These are phyloP conservation scores for Rhagium mordax DNA, from an alignment of 2,888 invertebrate species.

Conservation along the genomic window DNA sequence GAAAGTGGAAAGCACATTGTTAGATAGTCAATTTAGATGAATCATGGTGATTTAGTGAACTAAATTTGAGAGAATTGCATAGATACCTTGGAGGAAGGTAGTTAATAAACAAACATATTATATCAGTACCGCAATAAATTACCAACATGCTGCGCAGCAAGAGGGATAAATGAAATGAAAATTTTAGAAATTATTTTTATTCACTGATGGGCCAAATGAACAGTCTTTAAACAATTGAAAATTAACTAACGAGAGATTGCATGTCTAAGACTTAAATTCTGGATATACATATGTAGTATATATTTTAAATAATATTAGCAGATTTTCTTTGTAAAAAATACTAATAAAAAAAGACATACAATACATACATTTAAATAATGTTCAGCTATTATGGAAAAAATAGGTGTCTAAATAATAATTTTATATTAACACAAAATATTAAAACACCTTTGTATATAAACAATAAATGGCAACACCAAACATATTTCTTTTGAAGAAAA, in stretches of 20 bases:
- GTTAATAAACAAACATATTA: no score
- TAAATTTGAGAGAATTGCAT: no score
- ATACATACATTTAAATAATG: slow-evolving; percentile 39
- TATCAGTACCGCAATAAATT: no score
- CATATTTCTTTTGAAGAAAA: slow-evolving; percentile 21
- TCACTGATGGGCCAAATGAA: slow-evolving; percentile 55
- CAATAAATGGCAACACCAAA: slow-evolving; percentile 44
- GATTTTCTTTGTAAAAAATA: slow-evolving; percentile 8
- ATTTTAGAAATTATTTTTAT: slow-evolving; percentile 56
- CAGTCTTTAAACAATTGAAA: slow-evolving; percentile 54
- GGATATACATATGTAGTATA: slow-evolving; percentile 16
- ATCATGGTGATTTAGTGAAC: no score
- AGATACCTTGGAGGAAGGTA: no score
- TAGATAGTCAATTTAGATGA: no score
- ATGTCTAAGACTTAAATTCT: slow-evolving; percentile 32
- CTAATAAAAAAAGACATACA: slow-evolving; percentile 37
- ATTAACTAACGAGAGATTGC: slow-evolving; percentile 43
- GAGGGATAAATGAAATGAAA: slow-evolving; percentile 22
- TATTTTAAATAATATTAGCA: neutral
- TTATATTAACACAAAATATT: slow-evolving; percentile 40
- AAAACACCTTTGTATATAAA: slow-evolving; percentile 49
- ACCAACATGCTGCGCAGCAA: no score
- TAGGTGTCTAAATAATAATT: slow-evolving; percentile 37
- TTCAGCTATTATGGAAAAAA: slow-evolving; percentile 32
- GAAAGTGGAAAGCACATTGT: no score